These are phyloP conservation scores for Rallus crepitans DNA, from an alignment of 2,797 vertebrate species.

Conservation along the genomic window DNA sequence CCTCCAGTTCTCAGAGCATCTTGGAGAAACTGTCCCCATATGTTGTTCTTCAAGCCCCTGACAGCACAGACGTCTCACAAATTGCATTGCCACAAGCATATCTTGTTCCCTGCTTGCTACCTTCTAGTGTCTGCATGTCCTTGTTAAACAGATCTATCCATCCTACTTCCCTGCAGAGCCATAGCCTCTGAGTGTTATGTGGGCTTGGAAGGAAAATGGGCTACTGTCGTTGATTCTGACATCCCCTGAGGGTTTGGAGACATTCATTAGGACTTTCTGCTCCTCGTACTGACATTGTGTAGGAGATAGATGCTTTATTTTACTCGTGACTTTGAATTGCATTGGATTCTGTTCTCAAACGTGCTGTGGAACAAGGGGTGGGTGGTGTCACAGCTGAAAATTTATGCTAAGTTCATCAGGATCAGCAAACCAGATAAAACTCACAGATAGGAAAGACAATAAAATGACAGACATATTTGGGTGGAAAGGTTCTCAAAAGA, in stretches of 20 bases:
- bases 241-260: not conserved
- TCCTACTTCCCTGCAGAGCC: not conserved
- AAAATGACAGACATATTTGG: not conserved
- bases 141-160: conserved; percentile 5
- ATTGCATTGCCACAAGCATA: not conserved
- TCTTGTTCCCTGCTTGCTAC: not conserved
- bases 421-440: not conserved
- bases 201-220: not conserved
- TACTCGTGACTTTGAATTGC: not conserved
- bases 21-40: not conserved
- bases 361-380: not conserved
- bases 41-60: not conserved
- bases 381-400: not conserved
- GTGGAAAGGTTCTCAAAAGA: not conserved
- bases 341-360: conserved; percentile 1
- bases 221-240: not conserved
- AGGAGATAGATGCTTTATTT: conserved; percentile 30
- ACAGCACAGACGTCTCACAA: not conserved
- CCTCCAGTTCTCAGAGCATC: not conserved
- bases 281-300: fast-evolving
- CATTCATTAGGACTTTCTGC: conserved; percentile 14
- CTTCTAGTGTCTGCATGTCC: not conserved
- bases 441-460: not conserved
- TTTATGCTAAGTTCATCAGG: not conserved
- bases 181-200: not conserved